phyloP scores from a whole-genome alignment of 1,140 invertebrate genomes.

The Xylocopa sonorina region DNA sequence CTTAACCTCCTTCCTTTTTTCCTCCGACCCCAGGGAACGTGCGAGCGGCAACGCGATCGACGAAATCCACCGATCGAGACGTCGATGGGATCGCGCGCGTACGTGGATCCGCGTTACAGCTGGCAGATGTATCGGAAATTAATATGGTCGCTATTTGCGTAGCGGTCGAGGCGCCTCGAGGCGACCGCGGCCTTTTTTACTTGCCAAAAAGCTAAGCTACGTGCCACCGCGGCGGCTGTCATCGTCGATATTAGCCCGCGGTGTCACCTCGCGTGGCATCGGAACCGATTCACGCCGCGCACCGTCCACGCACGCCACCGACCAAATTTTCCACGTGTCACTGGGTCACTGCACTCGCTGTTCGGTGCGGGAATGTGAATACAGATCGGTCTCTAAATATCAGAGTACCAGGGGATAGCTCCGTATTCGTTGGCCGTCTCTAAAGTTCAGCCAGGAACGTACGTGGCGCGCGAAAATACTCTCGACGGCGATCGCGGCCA shows the following conservation, averaged over 20 bases:
- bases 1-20: not conserved
- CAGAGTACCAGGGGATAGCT: constrained; percentile 41
- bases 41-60: no score
- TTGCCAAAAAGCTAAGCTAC: constrained; percentile 11
- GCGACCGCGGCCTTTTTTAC: not conserved
- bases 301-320: not conserved
- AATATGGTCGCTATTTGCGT: constrained; percentile 5
- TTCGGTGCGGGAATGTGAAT: constrained; percentile 45
- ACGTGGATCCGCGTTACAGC: not conserved
- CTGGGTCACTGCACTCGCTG: constrained; percentile 50
- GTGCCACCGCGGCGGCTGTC: constrained; percentile 1
- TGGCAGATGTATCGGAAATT: constrained; percentile 13
- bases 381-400: constrained; percentile 59
- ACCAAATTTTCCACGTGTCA: constrained; percentile 59
- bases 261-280: not conserved
- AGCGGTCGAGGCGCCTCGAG: not conserved
- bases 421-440: constrained; percentile 17
- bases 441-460: constrained; percentile 39
- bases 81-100: not conserved
- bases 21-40: no score
- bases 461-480: not conserved
- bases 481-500: not conserved
- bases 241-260: constrained; percentile 35
- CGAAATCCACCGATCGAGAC: no score
- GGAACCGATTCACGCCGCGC: not conserved